Base-by-base conservation (phyloP, 2,797 vertebrate genomes). In the Pseudochaenichthys georgianus region DNA sequence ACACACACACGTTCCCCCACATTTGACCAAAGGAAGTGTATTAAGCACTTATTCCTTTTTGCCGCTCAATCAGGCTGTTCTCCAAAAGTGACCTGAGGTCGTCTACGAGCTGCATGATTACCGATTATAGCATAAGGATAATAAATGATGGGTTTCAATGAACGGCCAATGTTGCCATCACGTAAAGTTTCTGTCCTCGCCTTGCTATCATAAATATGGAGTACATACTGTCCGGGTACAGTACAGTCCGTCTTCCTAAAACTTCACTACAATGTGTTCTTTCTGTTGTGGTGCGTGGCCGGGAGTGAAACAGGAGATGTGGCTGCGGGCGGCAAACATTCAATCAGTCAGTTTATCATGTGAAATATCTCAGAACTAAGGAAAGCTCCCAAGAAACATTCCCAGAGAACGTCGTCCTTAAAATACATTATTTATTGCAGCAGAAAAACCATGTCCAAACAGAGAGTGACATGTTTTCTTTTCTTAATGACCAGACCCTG, bases 241-340 rank as follows among this genome's bases (percentile, higher is more conserved):
- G 23, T 64, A 0, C n/a, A 41, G 42, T 2, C n/a, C 9, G 28
- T 38, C 34, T 38, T 38, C 8, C 9, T 9, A 1, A 38, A 9
- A 9, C 34, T 9, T 38, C 34, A 38, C 34, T 7, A 38, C 34
- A 1, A 3, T 21, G 50, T 28, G 16, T 47, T 68, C 58, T 13
- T 17, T 79, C 42, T 31, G n/a, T 62, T 71, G 77, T 50, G 70
- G 77, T 84, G 70, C 4, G 69, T 21, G 80, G 73, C 53, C 74
- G 65, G 82, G 85, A 87, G 60, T 54, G 64, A 88, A 88, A 80
- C 38, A 9, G 23, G 62, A 63, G 42, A 60, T 59, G 47, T 41
- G 54, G 62, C 8, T 7, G 34, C 34, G 41, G 34, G 34, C 8
- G 34, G 34, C 34, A 38, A 6, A 38, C 0, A 38, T 38, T 38